These are phyloP conservation scores for Drosophila watanabei DNA, from an alignment of 1,140 invertebrate species.

Conservation along the genomic window DNA sequence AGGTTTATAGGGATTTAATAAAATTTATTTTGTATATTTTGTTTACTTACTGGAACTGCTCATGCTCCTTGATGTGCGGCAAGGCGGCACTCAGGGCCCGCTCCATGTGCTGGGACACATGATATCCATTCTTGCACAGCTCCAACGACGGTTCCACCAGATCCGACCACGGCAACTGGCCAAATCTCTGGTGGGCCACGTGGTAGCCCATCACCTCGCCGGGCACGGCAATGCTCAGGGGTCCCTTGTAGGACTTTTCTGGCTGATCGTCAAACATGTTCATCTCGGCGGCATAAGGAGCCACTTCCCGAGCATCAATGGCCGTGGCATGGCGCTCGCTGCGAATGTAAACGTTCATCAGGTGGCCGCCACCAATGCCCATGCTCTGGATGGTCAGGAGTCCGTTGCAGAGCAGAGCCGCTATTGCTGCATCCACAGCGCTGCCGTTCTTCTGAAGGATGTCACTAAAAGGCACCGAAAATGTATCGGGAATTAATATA, in stretches of 20 bases:
- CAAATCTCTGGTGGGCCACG: conserved; percentile 93
- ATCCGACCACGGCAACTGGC: conserved; percentile 92
- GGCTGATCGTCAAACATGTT: conserved; percentile 90
- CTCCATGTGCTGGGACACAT: conserved; percentile 89
- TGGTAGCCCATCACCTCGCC: conserved; percentile 96
- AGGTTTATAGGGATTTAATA: neutral
- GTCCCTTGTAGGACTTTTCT: conserved; percentile 87
- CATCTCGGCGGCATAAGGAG: conserved; percentile 89
- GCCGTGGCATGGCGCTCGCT: conserved; percentile 88
- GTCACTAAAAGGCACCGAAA: conserved; percentile 86
- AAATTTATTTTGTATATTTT: too few relatives aligned
- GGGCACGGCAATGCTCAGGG: conserved; percentile 93
- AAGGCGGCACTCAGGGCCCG: conserved; percentile 69
- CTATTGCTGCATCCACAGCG: conserved; percentile 95
- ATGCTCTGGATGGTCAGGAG: conserved; percentile 94
- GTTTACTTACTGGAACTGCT: conserved; percentile 50
- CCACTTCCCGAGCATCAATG: conserved; percentile 93
- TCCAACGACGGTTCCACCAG: conserved; percentile 92
- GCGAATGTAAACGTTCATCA: conserved; percentile 93
- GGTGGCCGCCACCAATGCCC: conserved; percentile 95
- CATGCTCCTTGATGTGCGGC: conserved; percentile 53
- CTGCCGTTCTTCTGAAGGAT: conserved; percentile 92
- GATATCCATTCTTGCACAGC: conserved; percentile 91
- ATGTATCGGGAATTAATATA: too few relatives aligned
- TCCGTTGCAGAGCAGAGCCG: conserved; percentile 94